phyloP scores from a whole-genome alignment of 1,140 invertebrate species.

The Drosophila bifasciata region DNA sequence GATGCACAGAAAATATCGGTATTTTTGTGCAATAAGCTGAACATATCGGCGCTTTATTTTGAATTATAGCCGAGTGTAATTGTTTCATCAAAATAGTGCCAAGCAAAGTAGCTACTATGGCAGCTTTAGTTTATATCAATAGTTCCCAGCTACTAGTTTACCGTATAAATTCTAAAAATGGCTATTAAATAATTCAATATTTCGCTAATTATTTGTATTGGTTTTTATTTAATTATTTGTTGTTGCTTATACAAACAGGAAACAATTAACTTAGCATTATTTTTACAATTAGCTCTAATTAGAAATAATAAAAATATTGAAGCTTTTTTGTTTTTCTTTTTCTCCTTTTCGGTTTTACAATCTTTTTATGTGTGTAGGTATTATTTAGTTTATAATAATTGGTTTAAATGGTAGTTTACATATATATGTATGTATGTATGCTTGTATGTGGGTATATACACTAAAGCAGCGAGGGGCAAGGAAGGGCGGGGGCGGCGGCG shows the following conservation, averaged over 20 bases:
- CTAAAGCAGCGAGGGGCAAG: constrained; percentile 44
- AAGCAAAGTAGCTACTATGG: no score
- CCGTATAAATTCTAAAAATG: no score
- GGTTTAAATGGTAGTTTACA: constrained; percentile 55
- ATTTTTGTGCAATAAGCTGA: no score
- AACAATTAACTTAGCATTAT: constrained; percentile 78
- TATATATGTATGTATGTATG: constrained; percentile 37
- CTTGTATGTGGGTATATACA: constrained; percentile 65
- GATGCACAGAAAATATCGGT: no score
- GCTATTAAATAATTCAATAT: neutral
- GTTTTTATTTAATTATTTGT: constrained; percentile 49
- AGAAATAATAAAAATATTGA: constrained; percentile 81
- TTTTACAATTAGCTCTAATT: constrained; percentile 74
- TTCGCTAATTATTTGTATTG: constrained; percentile 41
- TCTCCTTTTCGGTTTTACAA: constrained; percentile 47
- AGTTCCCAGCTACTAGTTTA: no score
- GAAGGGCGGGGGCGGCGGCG: constrained; percentile 18
- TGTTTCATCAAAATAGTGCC: no score
- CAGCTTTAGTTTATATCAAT: no score
- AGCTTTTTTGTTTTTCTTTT: constrained; percentile 62
- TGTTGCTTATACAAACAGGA: constrained; percentile 77
- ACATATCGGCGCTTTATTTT: no score
- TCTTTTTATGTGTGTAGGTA: constrained; percentile 50
- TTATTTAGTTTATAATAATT: constrained; percentile 65
- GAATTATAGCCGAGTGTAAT: no score